Percentiles rank a stretch among this genome's conserved stretches.
Conservation (phyloP, 2,113 vertebrate species). For the Ciconia stormi region DNA sequence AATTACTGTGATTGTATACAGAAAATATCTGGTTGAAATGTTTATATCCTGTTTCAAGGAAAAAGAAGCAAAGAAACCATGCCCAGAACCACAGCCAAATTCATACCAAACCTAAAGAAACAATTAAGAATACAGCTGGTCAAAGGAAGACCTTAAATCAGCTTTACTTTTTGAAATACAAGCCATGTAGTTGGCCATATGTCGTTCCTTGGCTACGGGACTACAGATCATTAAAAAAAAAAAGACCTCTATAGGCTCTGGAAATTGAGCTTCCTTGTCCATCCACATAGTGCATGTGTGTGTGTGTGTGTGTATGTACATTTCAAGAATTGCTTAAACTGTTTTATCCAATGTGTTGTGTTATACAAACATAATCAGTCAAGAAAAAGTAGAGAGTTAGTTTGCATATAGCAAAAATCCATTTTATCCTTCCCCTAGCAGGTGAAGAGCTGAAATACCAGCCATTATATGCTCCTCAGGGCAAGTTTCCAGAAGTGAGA, state of each 20-base stretch:
- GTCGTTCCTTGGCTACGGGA: neutral
- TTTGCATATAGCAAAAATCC: neutral
- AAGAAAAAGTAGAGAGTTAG: neutral
- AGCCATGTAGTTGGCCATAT: neutral
- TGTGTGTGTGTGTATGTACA: neutral
- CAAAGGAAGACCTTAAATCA: neutral
- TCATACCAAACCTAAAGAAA: neutral
- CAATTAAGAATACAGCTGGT: neutral
- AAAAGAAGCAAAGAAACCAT: neutral
- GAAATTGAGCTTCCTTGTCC: fast-evolving
- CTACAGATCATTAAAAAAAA: neutral
- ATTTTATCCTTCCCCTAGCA: neutral
- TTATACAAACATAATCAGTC: neutral
- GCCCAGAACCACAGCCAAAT: neutral
- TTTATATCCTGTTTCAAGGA: neutral
- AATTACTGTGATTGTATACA: fast-evolving
- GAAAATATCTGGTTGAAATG: neutral
- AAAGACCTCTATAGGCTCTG: neutral
- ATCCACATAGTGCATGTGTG: neutral
- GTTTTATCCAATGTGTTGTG: neutral
- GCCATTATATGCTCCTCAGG: neutral
- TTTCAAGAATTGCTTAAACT: neutral
- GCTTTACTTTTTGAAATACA: neutral
- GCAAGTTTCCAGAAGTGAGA: neutral
- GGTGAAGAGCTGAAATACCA: neutral